phyloP scores from a whole-genome alignment of 2,888 invertebrate species.

The Iselma pallidipennis region DNA sequence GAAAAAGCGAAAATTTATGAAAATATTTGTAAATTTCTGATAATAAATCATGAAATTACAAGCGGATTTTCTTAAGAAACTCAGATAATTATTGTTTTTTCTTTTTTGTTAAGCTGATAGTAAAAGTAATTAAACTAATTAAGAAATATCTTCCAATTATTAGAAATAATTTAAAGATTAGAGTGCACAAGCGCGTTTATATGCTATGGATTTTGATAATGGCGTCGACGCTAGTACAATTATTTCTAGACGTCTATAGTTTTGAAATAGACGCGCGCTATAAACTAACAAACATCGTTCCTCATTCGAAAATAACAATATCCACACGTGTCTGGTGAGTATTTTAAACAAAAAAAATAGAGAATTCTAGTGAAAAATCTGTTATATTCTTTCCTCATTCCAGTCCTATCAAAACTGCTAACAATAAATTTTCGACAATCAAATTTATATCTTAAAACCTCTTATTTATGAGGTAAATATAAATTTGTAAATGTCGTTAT shows the following conservation, averaged over 20 bases:
- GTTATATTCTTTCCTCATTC: too few relatives aligned
- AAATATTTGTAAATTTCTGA: too few relatives aligned
- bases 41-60: too few relatives aligned
- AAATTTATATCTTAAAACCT: neutral
- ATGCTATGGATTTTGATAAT: constrained; percentile 29
- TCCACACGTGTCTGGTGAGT: constrained; percentile 14
- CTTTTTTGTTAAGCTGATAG: too few relatives aligned
- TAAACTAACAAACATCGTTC: constrained; percentile 23
- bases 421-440: neutral
- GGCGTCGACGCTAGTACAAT: constrained; percentile 35
- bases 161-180: neutral
- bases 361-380: too few relatives aligned
- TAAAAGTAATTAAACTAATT: too few relatives aligned
- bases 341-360: neutral
- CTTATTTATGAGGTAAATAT: too few relatives aligned
- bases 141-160: neutral
- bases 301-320: constrained; percentile 4
- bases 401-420: too few relatives aligned
- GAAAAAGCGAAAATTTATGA: too few relatives aligned
- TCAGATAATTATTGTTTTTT: too few relatives aligned
- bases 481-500: neutral
- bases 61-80: too few relatives aligned
- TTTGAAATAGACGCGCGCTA: constrained; percentile 32
- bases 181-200: constrained; percentile 1
- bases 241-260: constrained; percentile 38